Percentiles rank a stretch among this genome's conserved stretches.
These are phyloP conservation scores for Laticauda laticaudata DNA, from an alignment of 2,113 vertebrate species.

Conservation along the genomic window DNA sequence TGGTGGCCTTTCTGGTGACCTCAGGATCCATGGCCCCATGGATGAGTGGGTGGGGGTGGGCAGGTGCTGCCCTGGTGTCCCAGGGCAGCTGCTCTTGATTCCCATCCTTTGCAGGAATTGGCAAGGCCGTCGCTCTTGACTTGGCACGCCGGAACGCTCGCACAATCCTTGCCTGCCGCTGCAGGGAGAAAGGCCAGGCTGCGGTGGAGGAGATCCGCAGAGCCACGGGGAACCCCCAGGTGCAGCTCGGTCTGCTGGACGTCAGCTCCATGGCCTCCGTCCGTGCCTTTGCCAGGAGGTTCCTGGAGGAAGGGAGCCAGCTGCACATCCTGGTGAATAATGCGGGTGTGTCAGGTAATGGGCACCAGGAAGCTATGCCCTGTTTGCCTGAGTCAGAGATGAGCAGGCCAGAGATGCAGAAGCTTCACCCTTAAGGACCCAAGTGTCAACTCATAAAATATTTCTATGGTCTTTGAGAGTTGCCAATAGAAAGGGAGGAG, in stretches of 20 bases:
- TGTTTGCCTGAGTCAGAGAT: neutral
- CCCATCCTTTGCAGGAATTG: slow-evolving; percentile 71
- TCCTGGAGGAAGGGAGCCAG: slow-evolving; percentile 72
- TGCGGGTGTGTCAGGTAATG: slow-evolving; percentile 72
- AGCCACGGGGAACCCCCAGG: slow-evolving; percentile 66
- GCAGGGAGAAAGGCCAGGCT: slow-evolving; percentile 56
- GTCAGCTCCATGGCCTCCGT: slow-evolving; percentile 79
- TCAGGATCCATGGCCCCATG: neutral
- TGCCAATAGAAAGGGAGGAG: too few species aligned
- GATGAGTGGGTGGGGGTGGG: neutral
- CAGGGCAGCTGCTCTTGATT: neutral
- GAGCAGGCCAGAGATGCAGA: neutral
- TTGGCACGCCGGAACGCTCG: slow-evolving; percentile 77
- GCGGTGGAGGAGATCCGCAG: slow-evolving; percentile 72
- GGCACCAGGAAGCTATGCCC: neutral
- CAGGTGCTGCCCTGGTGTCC: neutral
- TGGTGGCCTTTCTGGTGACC: neutral
- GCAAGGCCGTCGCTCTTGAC: slow-evolving; percentile 80
- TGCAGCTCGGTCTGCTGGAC: slow-evolving; percentile 78
- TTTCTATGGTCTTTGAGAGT: too few species aligned
- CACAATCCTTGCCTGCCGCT: slow-evolving; percentile 84
- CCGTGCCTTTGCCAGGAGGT: slow-evolving; percentile 65
- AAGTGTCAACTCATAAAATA: too few species aligned
- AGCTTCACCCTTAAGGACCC: neutral
- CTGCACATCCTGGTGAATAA: slow-evolving; percentile 88